phyloP scores from a whole-genome alignment of 1,140 invertebrate species.

The Cyclina sinensis region DNA sequence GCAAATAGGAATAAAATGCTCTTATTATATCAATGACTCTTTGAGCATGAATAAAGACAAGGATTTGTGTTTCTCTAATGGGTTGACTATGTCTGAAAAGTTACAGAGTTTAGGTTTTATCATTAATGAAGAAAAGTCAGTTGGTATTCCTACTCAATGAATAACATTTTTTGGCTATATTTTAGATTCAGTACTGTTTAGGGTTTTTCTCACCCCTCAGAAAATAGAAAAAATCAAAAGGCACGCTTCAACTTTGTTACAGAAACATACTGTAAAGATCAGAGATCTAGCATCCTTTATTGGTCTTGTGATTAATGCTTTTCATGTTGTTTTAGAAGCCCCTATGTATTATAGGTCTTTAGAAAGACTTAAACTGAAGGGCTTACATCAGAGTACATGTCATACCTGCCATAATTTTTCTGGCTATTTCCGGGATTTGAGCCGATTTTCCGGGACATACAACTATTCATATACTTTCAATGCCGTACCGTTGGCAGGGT shows the following conservation, averaged over 20 bases:
- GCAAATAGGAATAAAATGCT: conserved; percentile 20
- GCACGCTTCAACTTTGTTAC: neutral
- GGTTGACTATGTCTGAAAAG: neutral
- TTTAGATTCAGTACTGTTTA: conserved; percentile 33
- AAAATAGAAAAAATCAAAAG: conserved; percentile 20
- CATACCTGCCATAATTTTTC: no score
- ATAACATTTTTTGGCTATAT: conserved; percentile 29
- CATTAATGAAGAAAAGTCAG: conserved; percentile 38
- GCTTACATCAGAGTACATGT: no score
- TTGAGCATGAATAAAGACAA: conserved; percentile 40
- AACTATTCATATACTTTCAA: no score
- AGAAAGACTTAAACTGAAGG: no score
- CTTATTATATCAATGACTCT: conserved; percentile 61
- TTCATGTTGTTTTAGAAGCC: conserved; percentile 28
- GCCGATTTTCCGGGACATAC: no score
- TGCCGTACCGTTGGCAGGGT: no score
- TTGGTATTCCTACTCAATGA: conserved; percentile 13
- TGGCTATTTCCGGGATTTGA: no score
- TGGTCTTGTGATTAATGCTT: conserved; percentile 38
- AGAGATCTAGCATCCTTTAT: conserved; percentile 51
- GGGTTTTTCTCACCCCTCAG: neutral
- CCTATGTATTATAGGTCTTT: no score
- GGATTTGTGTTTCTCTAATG: neutral
- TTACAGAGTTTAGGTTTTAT: neutral
- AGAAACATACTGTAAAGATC: neutral